A percentile compares a stretch with the other conserved stretches of the same genome.
These are phyloP conservation scores for Metridium senile DNA, from an alignment of 92 coral and sea anemone species.

Conservation along the genomic window DNA sequence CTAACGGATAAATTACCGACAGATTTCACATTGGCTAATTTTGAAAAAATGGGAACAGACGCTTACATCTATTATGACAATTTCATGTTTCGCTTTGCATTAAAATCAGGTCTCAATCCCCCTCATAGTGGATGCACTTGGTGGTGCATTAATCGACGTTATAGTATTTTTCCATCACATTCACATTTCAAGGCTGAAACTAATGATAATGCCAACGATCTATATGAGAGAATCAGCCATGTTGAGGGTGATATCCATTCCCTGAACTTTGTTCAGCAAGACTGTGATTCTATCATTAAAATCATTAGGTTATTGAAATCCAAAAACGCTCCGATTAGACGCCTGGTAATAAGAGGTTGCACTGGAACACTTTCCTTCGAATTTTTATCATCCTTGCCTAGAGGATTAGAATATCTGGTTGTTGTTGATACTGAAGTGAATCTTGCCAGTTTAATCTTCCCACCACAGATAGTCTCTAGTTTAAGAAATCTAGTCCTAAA, in stretches of 20 bases:
- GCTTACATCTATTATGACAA: no score
- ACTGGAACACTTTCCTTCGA: slow-evolving; percentile 7
- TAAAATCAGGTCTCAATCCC: no score
- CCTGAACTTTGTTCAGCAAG: not conserved
- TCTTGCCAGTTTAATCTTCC: not conserved
- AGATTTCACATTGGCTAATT: no score
- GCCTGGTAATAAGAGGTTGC: slow-evolving; percentile 18
- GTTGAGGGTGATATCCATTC: not conserved
- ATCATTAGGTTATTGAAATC: not conserved
- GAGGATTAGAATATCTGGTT: slow-evolving; percentile 23
- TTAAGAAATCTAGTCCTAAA: slow-evolving; percentile 18
- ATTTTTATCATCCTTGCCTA: not conserved
- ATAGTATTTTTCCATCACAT: no score
- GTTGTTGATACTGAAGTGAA: slow-evolving; percentile 18
- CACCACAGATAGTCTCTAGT: not conserved
- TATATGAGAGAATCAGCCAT: no score
- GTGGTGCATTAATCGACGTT: no score
- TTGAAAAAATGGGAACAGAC: no score
- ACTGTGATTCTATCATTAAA: not conserved
- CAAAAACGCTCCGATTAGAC: not conserved
- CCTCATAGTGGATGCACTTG: no score
- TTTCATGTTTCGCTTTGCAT: no score
- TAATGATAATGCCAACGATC: no score
- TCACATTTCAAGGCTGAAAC: no score
- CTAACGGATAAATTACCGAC: no score